Base-by-base conservation (phyloP, 2,113 vertebrate species). In the Cathartes aura region DNA sequence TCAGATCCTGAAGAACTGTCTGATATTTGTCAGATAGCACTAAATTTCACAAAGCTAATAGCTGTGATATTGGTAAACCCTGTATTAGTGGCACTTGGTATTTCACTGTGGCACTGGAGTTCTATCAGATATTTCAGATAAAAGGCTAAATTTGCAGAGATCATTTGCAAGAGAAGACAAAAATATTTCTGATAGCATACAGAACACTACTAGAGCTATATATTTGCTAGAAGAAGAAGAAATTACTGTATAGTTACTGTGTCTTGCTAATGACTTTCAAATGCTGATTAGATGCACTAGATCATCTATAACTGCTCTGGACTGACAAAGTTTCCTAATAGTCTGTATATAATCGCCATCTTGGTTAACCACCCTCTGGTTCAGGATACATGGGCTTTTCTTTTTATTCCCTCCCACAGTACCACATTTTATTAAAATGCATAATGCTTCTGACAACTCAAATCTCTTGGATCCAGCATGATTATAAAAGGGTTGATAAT, bases 21-120 rank as follows among this genome's bases (percentile, higher is more conserved):
- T 89, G 29, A 6, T 87, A 16, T 59, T 90, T 93, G 84, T 87
- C 78, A 73, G 64, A 36, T 43, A 74, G 70, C 38, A 55, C 87
- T 93, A 89, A 76, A 93, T 95, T 94, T 91, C 81, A 48, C 59
- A 52, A n/a, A 68, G 71, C 58, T 95, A 81, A 73, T 73, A 70
- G 63, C 62, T 86, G 36, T 76, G 63, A 29, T 94, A 42, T 32
- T 81, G 63, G 17, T 68, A 62, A 78, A 27, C 30, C 32, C n/a
- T 40, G 6, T 67, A 15, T 84, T 93, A 48, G 68, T 53, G 56
- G 19, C 47, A 22, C 40, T 71, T 78, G 55, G 5, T 89, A 82
- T 82, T 89, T 89, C 60, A 66, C 19, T 71, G 18, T 74, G 45
- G n/a, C 55, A 22, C 56, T 58, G 12, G 14, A 78, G 36, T 89